Evolutionary conservation across 2,888 invertebrate species (phyloP), one percentile per base, ranked within the genome.

Genomic region (Cataglyphis cursor): DNA sequence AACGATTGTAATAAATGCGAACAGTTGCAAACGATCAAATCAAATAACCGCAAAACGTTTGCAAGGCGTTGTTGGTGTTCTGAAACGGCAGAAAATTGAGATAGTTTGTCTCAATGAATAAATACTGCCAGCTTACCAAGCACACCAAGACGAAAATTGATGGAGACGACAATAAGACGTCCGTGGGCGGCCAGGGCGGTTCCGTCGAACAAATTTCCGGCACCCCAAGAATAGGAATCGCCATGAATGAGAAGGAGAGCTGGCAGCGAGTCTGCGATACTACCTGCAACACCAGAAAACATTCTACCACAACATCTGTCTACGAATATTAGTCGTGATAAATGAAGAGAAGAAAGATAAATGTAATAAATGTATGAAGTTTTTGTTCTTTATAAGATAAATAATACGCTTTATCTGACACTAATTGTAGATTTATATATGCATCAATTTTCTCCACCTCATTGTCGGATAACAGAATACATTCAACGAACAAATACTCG

Each of bases 131-230:
- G 89, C 90, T 90, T 66, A 90, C 90, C 90, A 95, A 98, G 96
- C 93, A 98, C 97, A 90, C 98, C 98, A 93, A 98, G 96, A 92
- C 98, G 97, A 96, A 98, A 98, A 96, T 98, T 98, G 95, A 98
- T 97, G 93, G 98, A 98, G 93, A 98, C 98, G 89, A 98, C 98
- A 92, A 98, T 97, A 93, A 98, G 97, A 94, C 97, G 97, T 88
- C 98, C 99, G 93, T 98, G 97, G 87, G 98, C 98, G 73, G 99
- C 98, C 85, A 99, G 96, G 59, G 99, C 97, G 83, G 98, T 98
- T 88, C 99, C 99, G 95, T 99, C 99, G 95, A 99, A 99, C 24
- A 99, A 98, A 96, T 99, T 99, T 84, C 99, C 99, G 62, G 99
- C 98, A 95, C 98, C 99, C 98, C 99, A 99, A 94, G 99, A 98